These are phyloP conservation scores for Blastobasis lacticolella DNA, from an alignment of 2,888 invertebrate species.

Conservation along the genomic window DNA sequence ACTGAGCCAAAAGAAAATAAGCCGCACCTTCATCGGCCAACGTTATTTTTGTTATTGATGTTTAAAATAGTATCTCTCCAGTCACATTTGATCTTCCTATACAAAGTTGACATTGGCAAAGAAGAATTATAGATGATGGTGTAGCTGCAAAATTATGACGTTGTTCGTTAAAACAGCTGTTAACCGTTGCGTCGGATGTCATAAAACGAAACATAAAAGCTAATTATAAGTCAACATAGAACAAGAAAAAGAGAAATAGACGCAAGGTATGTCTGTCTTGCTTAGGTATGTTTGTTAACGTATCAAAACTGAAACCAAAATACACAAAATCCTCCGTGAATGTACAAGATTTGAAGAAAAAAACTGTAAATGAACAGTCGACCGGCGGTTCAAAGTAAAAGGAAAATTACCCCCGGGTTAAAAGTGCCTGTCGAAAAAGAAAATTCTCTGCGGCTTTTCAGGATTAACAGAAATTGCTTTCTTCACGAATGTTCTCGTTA, in stretches of 20 bases:
- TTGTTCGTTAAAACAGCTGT: constrained; percentile 43
- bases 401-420: neutral
- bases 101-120: constrained; percentile 16
- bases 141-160: constrained; percentile 48
- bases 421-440: neutral
- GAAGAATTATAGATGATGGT: constrained; percentile 25
- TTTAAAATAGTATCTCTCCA: too few species aligned
- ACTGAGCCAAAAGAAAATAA: neutral
- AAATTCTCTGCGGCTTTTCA: neutral
- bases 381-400: neutral
- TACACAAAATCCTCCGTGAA: neutral
- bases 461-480: neutral
- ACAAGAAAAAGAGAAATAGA: constrained; percentile 14
- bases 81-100: too few species aligned
- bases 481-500: neutral
- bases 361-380: neutral
- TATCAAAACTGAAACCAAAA: neutral
- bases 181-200: constrained; percentile 50
- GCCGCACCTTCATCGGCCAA: neutral
- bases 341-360: neutral
- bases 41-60: too few species aligned
- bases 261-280: constrained; percentile 10
- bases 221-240: constrained; percentile 49
- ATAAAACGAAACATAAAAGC: constrained; percentile 59
- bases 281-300: neutral